A percentile compares a stretch with the other conserved stretches of the same genome.
These are phyloP conservation scores for Campoletis sonorensis DNA, from an alignment of 1,140 invertebrate species.

Conservation along the genomic window DNA sequence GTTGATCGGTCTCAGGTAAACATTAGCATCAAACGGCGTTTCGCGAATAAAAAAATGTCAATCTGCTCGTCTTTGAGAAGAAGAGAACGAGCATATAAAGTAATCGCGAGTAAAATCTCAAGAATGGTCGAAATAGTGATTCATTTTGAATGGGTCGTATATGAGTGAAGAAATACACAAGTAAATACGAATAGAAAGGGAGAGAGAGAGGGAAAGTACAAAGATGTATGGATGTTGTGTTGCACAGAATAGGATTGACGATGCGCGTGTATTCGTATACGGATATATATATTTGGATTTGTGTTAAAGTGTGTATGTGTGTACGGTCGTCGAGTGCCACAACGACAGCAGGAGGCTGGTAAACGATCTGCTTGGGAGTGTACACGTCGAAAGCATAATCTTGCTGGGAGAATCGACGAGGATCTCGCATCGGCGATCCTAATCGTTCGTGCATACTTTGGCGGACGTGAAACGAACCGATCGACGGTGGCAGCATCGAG, in stretches of 20 bases:
- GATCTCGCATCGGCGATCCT: constrained; percentile 63
- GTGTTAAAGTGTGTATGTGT: neutral
- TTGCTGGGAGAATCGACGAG: constrained; percentile 54
- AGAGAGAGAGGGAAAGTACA: neutral
- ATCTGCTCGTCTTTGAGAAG: too few relatives aligned
- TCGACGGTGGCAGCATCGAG: constrained; percentile 26
- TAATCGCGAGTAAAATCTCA: too few relatives aligned
- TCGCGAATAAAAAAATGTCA: too few relatives aligned
- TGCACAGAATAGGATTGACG: neutral
- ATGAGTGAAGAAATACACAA: neutral
- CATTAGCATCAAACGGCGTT: too few relatives aligned
- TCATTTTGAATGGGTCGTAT: too few relatives aligned
- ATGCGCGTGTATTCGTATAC: neutral
- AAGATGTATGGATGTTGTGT: neutral
- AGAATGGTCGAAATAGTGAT: too few relatives aligned
- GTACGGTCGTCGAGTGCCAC: neutral
- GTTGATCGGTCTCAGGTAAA: too few relatives aligned
- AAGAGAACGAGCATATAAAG: too few relatives aligned
- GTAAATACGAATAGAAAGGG: neutral
- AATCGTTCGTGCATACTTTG: constrained; percentile 65
- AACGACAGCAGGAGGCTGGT: constrained; percentile 26
- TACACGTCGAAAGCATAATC: constrained; percentile 61
- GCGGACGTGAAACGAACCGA: constrained; percentile 31
- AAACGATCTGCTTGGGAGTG: constrained; percentile 40
- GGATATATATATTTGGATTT: neutral